Evolutionary conservation across 2,113 vertebrate genomes (phyloP).

Genomic region (Myrmecobius fasciatus): DNA sequence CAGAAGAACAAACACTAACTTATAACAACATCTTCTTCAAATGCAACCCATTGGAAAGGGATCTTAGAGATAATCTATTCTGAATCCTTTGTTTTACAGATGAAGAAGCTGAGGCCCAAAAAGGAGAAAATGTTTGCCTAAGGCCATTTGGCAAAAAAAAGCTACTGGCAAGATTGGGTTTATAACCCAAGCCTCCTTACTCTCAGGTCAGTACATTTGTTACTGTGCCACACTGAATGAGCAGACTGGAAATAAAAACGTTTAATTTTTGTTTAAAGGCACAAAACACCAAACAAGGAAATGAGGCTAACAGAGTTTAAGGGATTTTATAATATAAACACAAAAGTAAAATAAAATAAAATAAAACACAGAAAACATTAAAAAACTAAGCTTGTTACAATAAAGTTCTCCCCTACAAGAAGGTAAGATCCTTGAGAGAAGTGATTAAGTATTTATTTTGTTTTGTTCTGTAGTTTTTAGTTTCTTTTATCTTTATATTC

Average conservation of each 20-base stretch:
- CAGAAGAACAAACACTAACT: not conserved
- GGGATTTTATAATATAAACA: not conserved
- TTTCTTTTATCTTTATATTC: not conserved
- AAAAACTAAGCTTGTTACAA: not conserved
- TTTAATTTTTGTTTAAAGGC: not conserved
- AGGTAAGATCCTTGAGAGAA: not conserved
- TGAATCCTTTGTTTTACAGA: not conserved
- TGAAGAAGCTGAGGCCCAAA: not conserved
- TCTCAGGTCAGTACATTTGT: not conserved
- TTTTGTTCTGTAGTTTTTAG: not conserved
- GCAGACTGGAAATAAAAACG: not conserved
- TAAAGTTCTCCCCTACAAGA: not conserved
- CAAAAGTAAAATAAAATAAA: not conserved
- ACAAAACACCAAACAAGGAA: not conserved
- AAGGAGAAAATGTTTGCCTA: not conserved
- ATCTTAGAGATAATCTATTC: conserved; percentile 10
- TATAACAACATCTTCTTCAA: not conserved
- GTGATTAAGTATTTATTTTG: not conserved
- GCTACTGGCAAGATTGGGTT: not conserved
- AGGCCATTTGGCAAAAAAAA: not conserved
- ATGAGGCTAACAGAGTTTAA: not conserved
- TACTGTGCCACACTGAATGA: not conserved
- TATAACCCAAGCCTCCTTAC: not conserved
- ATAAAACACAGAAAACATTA: not conserved
- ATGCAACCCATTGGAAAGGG: not conserved